Percentiles rank a stretch among this genome's conserved stretches.
Evolutionary conservation across 2,888 invertebrate species (phyloP).

Genomic region (Halictus quadricinctus): DNA sequence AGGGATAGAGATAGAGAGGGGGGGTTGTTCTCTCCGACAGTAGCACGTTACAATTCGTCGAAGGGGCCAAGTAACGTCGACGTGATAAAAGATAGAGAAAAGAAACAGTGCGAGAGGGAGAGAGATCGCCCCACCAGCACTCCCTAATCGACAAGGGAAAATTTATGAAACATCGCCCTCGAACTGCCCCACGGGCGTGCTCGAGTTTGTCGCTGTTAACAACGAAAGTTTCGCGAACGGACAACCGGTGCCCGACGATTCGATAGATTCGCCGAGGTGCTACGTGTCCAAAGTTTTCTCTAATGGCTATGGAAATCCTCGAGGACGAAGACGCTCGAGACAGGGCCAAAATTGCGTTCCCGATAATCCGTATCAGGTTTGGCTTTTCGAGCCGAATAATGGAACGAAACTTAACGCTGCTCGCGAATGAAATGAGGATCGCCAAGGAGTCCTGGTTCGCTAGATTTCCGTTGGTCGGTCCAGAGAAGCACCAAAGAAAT

Average conservation of each 20-base stretch:
- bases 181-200: constrained; percentile 18
- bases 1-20: no score
- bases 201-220: constrained; percentile 35
- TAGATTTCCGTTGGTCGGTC: background rate
- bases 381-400: background rate
- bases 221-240: constrained; percentile 25
- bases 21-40: background rate
- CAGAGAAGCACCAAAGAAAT: background rate
- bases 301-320: constrained; percentile 35
- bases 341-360: constrained; percentile 21
- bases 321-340: constrained; percentile 19
- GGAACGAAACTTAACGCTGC: background rate
- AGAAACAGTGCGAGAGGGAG: background rate
- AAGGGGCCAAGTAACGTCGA: background rate
- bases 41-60: constrained; percentile 16
- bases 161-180: constrained; percentile 24
- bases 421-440: background rate
- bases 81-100: background rate
- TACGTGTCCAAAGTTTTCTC: constrained; percentile 26
- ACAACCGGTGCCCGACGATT: constrained; percentile 26
- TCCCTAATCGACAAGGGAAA: constrained; percentile 3
- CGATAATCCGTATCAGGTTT: constrained; percentile 22
- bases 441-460: background rate
- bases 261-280: constrained; percentile 19
- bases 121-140: background rate